These are phyloP conservation scores for Actinostola sp. DNA, from an alignment of 92 coral and sea anemone genomes.

Conservation along the genomic window DNA sequence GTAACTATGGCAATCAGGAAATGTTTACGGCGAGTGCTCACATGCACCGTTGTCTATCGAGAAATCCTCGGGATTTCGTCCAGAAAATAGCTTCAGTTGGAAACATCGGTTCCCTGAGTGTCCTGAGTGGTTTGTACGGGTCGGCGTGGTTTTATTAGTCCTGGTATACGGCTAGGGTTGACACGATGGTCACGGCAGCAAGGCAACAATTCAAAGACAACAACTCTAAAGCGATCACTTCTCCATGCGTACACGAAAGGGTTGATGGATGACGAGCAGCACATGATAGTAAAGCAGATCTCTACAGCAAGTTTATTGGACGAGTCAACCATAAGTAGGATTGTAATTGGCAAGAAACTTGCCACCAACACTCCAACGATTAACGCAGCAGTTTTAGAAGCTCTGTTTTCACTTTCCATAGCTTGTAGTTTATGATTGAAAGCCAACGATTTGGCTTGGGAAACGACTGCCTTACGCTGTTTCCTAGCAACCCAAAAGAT, in stretches of 20 bases:
- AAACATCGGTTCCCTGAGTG: too few relatives aligned
- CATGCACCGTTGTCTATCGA: too few relatives aligned
- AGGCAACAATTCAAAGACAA: conserved; percentile 32
- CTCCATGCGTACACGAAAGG: conserved; percentile 75
- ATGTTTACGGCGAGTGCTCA: too few relatives aligned
- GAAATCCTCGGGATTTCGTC: too few relatives aligned
- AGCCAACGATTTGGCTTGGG: conserved; percentile 52
- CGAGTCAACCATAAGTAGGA: conserved; percentile 32
- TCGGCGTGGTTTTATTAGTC: too few relatives aligned
- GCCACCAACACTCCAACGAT: conserved; percentile 49
- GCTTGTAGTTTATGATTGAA: conserved; percentile 51
- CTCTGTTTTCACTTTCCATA: conserved; percentile 29
- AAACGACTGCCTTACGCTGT: conserved; percentile 38
- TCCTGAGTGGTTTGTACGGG: too few relatives aligned
- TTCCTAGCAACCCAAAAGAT: conserved; percentile 59
- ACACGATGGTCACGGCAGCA: too few relatives aligned
- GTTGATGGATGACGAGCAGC: conserved; percentile 57
- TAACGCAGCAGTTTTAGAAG: conserved; percentile 58
- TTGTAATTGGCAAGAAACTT: conserved; percentile 54
- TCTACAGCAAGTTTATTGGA: conserved; percentile 44
- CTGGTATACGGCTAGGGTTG: too few relatives aligned
- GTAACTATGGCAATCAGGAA: too few relatives aligned
- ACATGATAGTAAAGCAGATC: conserved; percentile 63
- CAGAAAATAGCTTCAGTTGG: too few relatives aligned
- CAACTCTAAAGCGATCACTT: conserved; percentile 57